Conservation (phyloP, 2,888 invertebrate genomes). For the Erebia epiphron region DNA sequence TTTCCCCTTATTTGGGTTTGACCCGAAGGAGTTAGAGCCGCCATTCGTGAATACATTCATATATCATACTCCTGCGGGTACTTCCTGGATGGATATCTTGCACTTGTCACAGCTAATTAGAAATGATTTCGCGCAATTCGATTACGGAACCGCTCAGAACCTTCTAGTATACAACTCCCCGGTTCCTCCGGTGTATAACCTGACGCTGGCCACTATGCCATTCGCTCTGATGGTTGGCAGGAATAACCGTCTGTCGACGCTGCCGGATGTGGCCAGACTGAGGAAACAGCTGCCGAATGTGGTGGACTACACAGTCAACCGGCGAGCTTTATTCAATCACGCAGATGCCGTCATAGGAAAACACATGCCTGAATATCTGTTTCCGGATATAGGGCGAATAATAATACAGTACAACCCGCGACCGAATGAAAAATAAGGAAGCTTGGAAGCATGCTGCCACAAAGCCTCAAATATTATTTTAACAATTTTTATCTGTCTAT, state of each 20-base stretch:
- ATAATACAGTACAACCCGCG: slow-evolving; percentile 31
- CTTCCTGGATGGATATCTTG: slow-evolving; percentile 51
- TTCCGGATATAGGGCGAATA: slow-evolving; percentile 43
- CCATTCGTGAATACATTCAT: slow-evolving; percentile 45
- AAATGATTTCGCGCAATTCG: slow-evolving; percentile 48
- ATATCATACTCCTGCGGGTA: slow-evolving; percentile 53
- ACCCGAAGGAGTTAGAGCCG: slow-evolving; percentile 47
- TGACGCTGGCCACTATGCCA: slow-evolving; percentile 45
- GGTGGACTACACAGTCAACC: slow-evolving; percentile 41
- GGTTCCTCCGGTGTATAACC: slow-evolving; percentile 47
- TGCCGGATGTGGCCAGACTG: slow-evolving; percentile 43
- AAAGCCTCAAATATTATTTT: no score
- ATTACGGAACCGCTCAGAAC: slow-evolving; percentile 49
- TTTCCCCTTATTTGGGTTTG: slow-evolving; percentile 38
- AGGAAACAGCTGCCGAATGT: slow-evolving; percentile 45
- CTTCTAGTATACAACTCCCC: slow-evolving; percentile 38
- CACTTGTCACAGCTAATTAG: slow-evolving; percentile 51
- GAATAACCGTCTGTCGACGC: slow-evolving; percentile 46
- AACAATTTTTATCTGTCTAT: no score
- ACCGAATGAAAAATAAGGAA: no score
- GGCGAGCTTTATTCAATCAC: slow-evolving; percentile 44
- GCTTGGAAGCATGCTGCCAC: no score
- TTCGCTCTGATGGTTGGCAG: slow-evolving; percentile 41
- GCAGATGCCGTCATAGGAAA: slow-evolving; percentile 47
- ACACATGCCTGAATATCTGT: slow-evolving; percentile 43